Evolutionary conservation across 2,113 vertebrate species (phyloP).

Genomic region (Nerophis ophidion): DNA sequence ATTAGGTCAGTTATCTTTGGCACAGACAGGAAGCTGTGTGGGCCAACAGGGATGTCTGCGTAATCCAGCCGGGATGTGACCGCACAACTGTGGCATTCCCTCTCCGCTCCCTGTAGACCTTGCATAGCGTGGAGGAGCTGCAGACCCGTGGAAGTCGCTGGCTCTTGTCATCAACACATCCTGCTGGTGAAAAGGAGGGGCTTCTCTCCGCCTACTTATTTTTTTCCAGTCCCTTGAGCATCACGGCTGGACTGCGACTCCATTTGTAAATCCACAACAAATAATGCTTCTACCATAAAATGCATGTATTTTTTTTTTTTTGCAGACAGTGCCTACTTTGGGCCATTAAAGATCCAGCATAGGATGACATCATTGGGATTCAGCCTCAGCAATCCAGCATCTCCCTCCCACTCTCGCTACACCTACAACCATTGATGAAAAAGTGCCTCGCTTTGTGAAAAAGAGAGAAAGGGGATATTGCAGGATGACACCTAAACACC

Average conservation of each 20-base stretch:
- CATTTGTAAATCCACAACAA: slow-evolving; percentile 5
- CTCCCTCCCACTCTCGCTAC: slow-evolving; percentile 3
- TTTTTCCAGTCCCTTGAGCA: neutral
- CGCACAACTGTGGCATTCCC: slow-evolving; percentile 44
- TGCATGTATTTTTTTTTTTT: slow-evolving; percentile 20
- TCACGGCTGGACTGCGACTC: neutral
- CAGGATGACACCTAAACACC: slow-evolving; percentile 10
- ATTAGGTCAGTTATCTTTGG: slow-evolving; percentile 67
- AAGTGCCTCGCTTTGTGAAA: slow-evolving; percentile 22
- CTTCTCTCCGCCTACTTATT: slow-evolving; percentile 19
- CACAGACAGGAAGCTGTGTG: slow-evolving; percentile 56
- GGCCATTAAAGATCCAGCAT: slow-evolving; percentile 49
- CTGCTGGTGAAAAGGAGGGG: slow-evolving; percentile 31
- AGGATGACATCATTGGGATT: slow-evolving; percentile 71
- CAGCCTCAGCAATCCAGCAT: slow-evolving; percentile 46
- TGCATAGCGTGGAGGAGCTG: slow-evolving; percentile 40
- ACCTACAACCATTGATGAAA: slow-evolving; percentile 69
- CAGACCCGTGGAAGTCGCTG: slow-evolving; percentile 51
- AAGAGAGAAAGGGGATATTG: slow-evolving; percentile 1
- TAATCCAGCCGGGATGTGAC: slow-evolving; percentile 25
- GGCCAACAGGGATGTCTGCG: slow-evolving; percentile 39
- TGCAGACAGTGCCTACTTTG: slow-evolving; percentile 42
- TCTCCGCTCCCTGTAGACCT: slow-evolving; percentile 39
- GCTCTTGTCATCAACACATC: slow-evolving; percentile 58
- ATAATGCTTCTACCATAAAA: neutral